Percentiles rank a stretch among this genome's conserved stretches.
Evolutionary conservation across 2,797 vertebrate genomes (phyloP).

Genomic region (Acanthopagrus latus): DNA sequence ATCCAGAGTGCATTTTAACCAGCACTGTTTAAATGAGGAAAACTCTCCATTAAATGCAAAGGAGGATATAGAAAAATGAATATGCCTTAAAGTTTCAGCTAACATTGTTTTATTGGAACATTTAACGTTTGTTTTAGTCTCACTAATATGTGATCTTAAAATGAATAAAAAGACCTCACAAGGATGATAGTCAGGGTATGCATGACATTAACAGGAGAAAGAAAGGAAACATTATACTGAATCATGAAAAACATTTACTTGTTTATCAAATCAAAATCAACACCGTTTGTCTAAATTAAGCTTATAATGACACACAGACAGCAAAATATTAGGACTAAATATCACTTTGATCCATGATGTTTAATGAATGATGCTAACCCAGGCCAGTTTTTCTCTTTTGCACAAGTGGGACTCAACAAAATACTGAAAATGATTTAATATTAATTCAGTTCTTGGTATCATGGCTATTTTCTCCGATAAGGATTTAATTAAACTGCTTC

Average conservation of each 20-base stretch:
- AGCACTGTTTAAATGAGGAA: slow-evolving; percentile 8
- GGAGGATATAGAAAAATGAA: background rate
- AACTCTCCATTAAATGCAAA: background rate
- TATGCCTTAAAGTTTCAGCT: background rate
- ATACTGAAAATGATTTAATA: background rate
- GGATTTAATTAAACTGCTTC: background rate
- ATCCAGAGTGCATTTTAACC: slow-evolving; percentile 22
- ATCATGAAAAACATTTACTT: background rate
- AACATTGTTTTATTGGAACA: background rate
- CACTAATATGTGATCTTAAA: background rate
- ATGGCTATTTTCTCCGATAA: background rate
- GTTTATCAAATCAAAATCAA: background rate
- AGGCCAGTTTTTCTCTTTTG: background rate
- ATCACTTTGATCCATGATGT: background rate
- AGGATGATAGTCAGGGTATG: background rate
- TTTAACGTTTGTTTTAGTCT: background rate
- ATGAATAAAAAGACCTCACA: background rate
- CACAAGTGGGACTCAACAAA: background rate
- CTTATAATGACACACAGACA: background rate
- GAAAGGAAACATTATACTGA: too few species aligned
- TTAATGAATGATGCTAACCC: background rate
- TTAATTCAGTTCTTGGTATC: background rate
- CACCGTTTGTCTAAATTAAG: background rate
- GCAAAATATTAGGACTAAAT: background rate
- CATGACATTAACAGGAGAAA: background rate